Evolutionary conservation across 1,140 invertebrate genomes (phyloP), one percentile per base, ranked within the genome.

Genomic region (Magallana gigas): DNA sequence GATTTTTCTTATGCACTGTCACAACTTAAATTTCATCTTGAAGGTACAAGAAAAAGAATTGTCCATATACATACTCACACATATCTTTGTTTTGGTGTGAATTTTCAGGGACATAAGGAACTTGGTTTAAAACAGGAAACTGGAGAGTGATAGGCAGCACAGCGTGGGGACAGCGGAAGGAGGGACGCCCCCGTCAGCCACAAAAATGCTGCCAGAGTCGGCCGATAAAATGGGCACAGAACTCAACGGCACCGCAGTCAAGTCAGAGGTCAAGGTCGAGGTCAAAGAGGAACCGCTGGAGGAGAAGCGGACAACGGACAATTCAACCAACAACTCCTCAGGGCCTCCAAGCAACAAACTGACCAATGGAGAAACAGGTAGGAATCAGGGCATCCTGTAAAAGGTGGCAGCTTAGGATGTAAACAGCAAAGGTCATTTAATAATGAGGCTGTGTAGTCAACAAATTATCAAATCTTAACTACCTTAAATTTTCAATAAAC

Each of bases 291-390:
- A 91, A 68, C 87, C 89, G 7, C 87, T 88, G 57, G 90, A 91
- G 8, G 90, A 91, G 81, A 85, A 68, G 36, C 86, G 60, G 12
- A 81, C 60, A 8, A 68, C 68, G 29, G 68, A 71, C 60, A 87
- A 84, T 48, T 80, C 82, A 6, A 60, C 86, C n/a, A 87, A 68
- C 57, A 90, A 85, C 68, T 82, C 86, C 48, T 85, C 87, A 18
- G 83, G 84, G 14, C 88, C 88, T 48, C 89, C 89, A n/a, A 90
- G 90, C 58, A 91, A 90, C 68, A 91, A 90, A 71, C 85, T 92
- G 85, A 87, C 91, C 9, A 91, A 92, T 85, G 91, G 91, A 60
- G 92, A 92, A 86, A 68, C 89, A 58, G 92, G 92, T 91, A 88
- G 58, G 14, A 57, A 56, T n/a, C 83, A 85, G 76, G 62, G 8